phyloP scores from a whole-genome alignment of 2,113 vertebrate species.

The Saiga tatarica region DNA sequence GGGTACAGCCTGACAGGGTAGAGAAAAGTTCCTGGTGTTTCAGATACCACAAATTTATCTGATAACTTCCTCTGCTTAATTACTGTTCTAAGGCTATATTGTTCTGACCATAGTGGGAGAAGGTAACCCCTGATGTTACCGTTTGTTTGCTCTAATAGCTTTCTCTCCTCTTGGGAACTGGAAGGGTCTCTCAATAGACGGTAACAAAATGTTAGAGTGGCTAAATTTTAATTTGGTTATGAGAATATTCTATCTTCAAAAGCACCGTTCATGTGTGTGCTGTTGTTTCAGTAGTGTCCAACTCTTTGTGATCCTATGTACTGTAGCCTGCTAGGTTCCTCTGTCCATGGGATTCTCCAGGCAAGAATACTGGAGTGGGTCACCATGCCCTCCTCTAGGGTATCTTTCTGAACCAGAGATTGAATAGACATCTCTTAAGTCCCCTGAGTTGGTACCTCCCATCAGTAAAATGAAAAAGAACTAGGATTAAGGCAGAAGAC shows the following conservation, averaged over 20 bases:
- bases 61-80: background rate
- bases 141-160: background rate
- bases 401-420: background rate
- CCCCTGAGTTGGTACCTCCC: background rate
- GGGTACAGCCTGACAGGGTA: background rate
- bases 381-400: background rate
- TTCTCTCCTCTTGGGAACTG: background rate
- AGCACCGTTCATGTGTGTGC: background rate
- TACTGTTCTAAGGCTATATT: background rate
- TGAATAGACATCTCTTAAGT: background rate
- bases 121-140: background rate
- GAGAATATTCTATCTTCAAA: background rate
- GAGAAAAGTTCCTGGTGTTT: background rate
- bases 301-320: background rate
- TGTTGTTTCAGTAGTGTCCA: background rate
- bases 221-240: background rate
- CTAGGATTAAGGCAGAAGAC: background rate
- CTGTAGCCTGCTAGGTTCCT: background rate
- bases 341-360: background rate
- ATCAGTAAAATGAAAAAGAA: background rate
- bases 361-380: background rate
- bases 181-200: background rate
- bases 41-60: background rate
- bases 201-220: background rate
- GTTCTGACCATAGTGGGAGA: background rate